phyloP scores from a whole-genome alignment of 2,888 invertebrate species.

The Laothoe populi region DNA sequence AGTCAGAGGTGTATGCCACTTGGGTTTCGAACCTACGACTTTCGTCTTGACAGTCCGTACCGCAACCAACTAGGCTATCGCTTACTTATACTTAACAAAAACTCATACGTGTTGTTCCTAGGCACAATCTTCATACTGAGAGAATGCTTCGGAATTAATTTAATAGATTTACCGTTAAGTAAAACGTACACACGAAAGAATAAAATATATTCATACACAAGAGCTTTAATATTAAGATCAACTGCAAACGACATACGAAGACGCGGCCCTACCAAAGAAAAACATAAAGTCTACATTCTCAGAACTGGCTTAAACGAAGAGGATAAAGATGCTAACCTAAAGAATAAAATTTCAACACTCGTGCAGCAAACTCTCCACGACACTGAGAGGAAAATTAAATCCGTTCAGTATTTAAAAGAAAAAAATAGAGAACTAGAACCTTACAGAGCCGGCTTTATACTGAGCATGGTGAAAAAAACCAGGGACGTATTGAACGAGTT shows the following conservation, averaged over 20 bases:
- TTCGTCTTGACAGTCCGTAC: too few relatives aligned
- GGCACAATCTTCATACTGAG: constrained; percentile 40
- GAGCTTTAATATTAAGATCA: constrained; percentile 4
- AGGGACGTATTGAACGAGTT: constrained; percentile 67
- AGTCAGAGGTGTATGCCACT: too few relatives aligned
- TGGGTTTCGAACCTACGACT: too few relatives aligned
- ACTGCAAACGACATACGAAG: constrained; percentile 17
- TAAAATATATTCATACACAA: constrained; percentile 4
- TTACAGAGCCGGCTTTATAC: constrained; percentile 67
- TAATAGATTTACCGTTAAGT: constrained; percentile 43
- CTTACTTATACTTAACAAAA: too few relatives aligned
- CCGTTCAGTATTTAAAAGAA: constrained; percentile 51
- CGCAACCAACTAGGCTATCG: too few relatives aligned
- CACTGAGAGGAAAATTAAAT: constrained; percentile 56
- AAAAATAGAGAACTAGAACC: constrained; percentile 47
- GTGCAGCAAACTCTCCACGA: constrained; percentile 68
- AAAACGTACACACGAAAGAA: not conserved
- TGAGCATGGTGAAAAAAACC: constrained; percentile 68
- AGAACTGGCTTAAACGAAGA: constrained; percentile 35
- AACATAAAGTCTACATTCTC: constrained; percentile 36
- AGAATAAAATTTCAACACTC: constrained; percentile 61
- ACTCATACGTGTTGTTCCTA: constrained; percentile 30
- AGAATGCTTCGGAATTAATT: constrained; percentile 41
- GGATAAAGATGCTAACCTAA: constrained; percentile 60
- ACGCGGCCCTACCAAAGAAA: constrained; percentile 25